Conservation (phyloP, 2,113 vertebrate species). For the Pandion haliaetus region DNA sequence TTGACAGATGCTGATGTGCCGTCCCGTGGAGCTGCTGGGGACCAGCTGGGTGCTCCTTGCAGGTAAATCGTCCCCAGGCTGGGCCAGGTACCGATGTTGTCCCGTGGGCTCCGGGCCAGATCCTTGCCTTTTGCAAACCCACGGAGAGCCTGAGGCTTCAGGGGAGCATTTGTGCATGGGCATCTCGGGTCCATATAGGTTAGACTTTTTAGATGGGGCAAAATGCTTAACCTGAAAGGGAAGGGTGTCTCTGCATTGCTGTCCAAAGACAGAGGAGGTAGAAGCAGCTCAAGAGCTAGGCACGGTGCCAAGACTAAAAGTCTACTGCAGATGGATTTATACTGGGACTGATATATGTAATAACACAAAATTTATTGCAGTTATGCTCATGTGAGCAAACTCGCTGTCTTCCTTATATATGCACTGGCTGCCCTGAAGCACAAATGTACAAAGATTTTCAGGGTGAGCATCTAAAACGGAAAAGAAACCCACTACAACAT, state of each 20-base stretch:
- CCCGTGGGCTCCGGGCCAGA: neutral
- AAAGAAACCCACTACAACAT: neutral
- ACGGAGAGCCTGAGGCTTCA: neutral
- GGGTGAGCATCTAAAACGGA: neutral
- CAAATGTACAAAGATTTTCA: neutral
- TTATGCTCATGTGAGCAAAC: neutral
- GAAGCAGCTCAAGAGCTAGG: neutral
- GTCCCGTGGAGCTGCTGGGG: neutral
- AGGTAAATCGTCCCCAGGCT: neutral
- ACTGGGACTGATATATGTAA: neutral
- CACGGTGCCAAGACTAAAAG: neutral
- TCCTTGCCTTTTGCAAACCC: neutral
- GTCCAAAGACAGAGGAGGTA: neutral
- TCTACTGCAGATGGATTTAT: neutral
- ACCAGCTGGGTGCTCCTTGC: neutral
- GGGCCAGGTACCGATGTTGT: neutral
- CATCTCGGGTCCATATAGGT: accelerated
- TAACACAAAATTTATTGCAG: neutral
- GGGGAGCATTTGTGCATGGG: neutral
- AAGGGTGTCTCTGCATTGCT: neutral
- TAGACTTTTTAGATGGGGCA: neutral
- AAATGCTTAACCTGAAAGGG: neutral
- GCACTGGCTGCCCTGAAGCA: neutral
- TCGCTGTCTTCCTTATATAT: neutral
- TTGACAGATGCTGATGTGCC: neutral